phyloP scores from a whole-genome alignment of 2,888 invertebrate genomes.

The Cataglyphis cursor region DNA sequence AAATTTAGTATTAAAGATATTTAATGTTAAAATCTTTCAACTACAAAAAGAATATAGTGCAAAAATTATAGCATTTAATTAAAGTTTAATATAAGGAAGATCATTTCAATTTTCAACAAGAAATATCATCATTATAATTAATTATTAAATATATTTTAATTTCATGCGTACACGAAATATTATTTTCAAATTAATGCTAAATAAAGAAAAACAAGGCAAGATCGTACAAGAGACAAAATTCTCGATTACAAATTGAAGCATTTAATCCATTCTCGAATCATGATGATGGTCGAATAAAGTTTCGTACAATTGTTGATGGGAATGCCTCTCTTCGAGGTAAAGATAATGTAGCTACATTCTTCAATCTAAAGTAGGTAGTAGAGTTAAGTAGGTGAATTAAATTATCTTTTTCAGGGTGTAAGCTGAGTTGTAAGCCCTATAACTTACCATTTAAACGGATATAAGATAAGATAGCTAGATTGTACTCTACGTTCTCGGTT shows the following conservation, averaged over 20 bases:
- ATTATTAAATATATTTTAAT: neutral
- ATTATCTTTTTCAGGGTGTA: constrained; percentile 45
- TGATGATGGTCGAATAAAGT: constrained; percentile 10
- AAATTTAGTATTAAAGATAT: neutral
- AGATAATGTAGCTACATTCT: constrained; percentile 39
- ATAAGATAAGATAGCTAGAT: constrained; percentile 20
- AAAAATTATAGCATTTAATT: neutral
- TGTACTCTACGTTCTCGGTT: neutral
- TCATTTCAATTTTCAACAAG: neutral
- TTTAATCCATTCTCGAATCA: constrained; percentile 14
- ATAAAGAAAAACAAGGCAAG: neutral
- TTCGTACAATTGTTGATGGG: constrained; percentile 15
- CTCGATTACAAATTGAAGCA: constrained; percentile 9
- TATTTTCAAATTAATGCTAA: neutral
- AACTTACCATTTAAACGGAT: constrained; percentile 49
- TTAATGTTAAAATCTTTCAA: neutral
- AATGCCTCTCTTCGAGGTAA: constrained; percentile 18
- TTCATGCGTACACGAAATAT: neutral
- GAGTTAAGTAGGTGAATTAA: constrained; percentile 44
- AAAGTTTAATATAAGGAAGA: neutral
- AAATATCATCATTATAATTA: no score
- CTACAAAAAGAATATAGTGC: neutral
- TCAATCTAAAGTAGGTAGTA: constrained; percentile 13
- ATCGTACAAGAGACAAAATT: neutral
- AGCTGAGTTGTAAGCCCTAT: constrained; percentile 35